Base-by-base conservation (phyloP, 35 echinoderm and acorn worm genomes). In the Stichopus chloronotus region DNA sequence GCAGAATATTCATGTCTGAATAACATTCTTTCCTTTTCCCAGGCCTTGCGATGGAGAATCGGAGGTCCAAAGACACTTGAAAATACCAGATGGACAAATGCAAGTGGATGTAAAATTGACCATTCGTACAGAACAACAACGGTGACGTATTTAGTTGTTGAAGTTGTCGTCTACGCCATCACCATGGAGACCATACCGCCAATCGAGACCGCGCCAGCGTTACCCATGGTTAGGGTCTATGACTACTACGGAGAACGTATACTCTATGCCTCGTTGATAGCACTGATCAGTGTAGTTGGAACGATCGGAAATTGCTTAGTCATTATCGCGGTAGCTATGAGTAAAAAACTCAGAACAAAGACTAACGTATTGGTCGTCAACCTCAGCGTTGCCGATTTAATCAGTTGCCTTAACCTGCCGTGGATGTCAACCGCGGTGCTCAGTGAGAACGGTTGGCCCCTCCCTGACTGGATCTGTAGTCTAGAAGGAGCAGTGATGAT, bases 321-420 rank as follows among this genome's bases (percentile, higher is more conserved):
- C 8, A 96, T 96, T 53, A 25, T 94, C 23, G 95, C 93, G 24
- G 95, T 96, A 0, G 72, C 76, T 25, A 17, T 94, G 58, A 93
- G 74, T 84, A 86, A 88, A 81, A 96, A 96, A 83, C 86, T 96
- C 8, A 81, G 95, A n/a, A 94, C 86, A 9, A 94, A 92, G 74
- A 96, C 95, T 19, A 94, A 96, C 30, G 89, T 87, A 1, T 92
- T 96, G 58, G 93, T 96, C 10, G 95, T 96, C 24, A 94, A 94
- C 30, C 90, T 96, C 16, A 94, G 93, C 71, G 90, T 94, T 2
- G 95, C 95, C 76, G 95, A 96, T 77, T 80, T 96, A 72, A 74
- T 96, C 14, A 94, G 84, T 56, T 94, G 93, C 56, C 25, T 96
- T 69, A 96, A 96, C 84, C 93, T 96, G 7, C 95, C 95, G 3